These are phyloP conservation scores for Urosaurus nigricauda DNA, from an alignment of 2,797 vertebrate species.

Conservation along the genomic window DNA sequence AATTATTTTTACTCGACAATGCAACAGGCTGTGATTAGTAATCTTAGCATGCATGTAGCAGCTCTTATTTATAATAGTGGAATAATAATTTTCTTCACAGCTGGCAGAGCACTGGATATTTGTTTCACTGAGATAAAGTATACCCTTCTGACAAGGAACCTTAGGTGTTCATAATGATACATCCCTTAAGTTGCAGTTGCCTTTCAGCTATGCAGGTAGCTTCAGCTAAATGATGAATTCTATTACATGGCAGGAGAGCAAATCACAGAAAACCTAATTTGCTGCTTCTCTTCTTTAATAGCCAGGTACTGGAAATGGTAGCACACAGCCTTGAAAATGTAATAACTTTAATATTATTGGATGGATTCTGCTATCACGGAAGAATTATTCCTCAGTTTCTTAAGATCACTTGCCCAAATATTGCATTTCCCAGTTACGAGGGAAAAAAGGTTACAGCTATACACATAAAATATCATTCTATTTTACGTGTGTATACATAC, in stretches of 20 bases:
- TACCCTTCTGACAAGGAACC: constrained; percentile 52
- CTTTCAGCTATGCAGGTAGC: constrained; percentile 24
- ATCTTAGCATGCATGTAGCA: constrained; percentile 56
- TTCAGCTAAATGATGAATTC: constrained; percentile 50
- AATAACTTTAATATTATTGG: constrained; percentile 16
- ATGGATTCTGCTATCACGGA: constrained; percentile 3
- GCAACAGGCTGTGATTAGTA: constrained; percentile 66
- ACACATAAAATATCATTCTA: not conserved
- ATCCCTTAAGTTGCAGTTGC: constrained; percentile 36
- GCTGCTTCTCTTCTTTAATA: constrained; percentile 41
- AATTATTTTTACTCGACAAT: constrained; percentile 59
- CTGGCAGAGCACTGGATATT: constrained; percentile 65
- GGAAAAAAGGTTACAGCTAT: not conserved
- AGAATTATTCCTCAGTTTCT: constrained; percentile 6
- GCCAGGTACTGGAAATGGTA: constrained; percentile 37
- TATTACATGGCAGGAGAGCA: constrained; percentile 23
- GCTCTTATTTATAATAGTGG: constrained; percentile 51
- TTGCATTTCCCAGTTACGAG: not conserved
- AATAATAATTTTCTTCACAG: constrained; percentile 66
- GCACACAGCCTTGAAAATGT: not conserved
- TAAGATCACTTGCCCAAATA: constrained; percentile 1
- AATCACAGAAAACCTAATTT: constrained; percentile 41
- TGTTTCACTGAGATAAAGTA: constrained; percentile 62
- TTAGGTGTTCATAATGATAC: constrained; percentile 50
- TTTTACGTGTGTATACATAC: not conserved